Base-by-base conservation (phyloP, 2,797 vertebrate genomes). In the Darevskia nairensis region DNA sequence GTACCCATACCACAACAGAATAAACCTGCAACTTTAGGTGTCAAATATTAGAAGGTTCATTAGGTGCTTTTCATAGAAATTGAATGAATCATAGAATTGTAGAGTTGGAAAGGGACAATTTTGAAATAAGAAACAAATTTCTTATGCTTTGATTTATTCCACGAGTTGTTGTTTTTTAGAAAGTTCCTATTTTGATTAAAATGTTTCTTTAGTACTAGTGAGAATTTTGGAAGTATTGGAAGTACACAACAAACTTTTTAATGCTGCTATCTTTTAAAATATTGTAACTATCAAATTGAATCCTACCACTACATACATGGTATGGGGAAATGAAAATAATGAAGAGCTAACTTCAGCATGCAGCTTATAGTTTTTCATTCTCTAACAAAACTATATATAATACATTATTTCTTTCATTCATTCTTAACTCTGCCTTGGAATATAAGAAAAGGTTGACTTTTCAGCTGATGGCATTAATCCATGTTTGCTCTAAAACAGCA, bases 301-400 rank as follows among this genome's bases (percentile, higher is more conserved):
- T 93, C 74, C 46, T 82, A 66, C 21, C n/a, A 89, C 77, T 92
- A 87, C 32, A 92, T 92, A 92, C 94, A 92, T 94, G 96, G 95
- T 94, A 92, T 94, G 95, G 93, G 96, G 94, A 93, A 94, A 91
- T 95, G 94, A 91, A 95, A 95, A 89, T 94, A 44, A 86, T 71
- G 8, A 92, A 90, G 35, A 94, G 89, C 90, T 92, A 91, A 95
- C 94, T 95, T 78, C 93, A 94, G 91, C 94, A 93, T 91, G 90
- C 81, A 94, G 85, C 88, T 92, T 88, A 94, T 95, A 94, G 96
- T 97, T 97, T 97, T 97, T 97, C 97, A 97, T 97, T 97, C 97
- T 97, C 96, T 87, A 79, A 91, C 87, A 21, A 72, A 81, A 25
- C 85, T 78, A 29, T 88, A 75, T 72, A 72, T 64, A 35, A 64